A percentile compares a stretch with the other conserved stretches of the same genome.
phyloP scores from a whole-genome alignment of 2,888 invertebrate species.

The Vanessa cardui region DNA sequence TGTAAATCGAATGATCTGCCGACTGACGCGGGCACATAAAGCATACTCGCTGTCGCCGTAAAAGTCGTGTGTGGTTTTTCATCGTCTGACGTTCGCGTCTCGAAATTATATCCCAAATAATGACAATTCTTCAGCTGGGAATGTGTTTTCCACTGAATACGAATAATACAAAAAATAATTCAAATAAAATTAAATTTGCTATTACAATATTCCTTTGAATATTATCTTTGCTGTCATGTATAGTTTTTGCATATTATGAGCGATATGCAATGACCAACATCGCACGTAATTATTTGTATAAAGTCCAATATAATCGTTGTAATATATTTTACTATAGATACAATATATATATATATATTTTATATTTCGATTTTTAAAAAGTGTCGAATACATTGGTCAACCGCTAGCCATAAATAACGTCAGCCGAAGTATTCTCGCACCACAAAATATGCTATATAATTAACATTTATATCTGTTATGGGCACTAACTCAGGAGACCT shows the following conservation, averaged over 20 bases:
- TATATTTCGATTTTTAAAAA: constrained; percentile 13
- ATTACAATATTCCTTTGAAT: too few relatives aligned
- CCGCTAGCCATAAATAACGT: constrained; percentile 60
- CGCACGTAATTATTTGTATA: too few relatives aligned
- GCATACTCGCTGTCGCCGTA: constrained; percentile 69
- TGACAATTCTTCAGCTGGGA: constrained; percentile 55
- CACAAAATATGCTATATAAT: constrained; percentile 71
- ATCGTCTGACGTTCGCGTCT: constrained; percentile 62
- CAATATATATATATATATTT: not conserved
- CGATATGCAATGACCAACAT: too few relatives aligned
- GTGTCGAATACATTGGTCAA: constrained; percentile 45
- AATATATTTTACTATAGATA: too few relatives aligned
- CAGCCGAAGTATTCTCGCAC: constrained; percentile 64
- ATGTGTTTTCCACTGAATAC: constrained; percentile 8
- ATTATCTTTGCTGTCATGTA: too few relatives aligned
- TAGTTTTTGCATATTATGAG: too few relatives aligned
- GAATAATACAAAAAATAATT: not conserved
- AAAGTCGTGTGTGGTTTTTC: constrained; percentile 77
- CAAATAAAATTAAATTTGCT: too few relatives aligned
- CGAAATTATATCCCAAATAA: constrained; percentile 71
- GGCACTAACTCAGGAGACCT: constrained; percentile 66
- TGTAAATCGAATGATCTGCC: constrained; percentile 65
- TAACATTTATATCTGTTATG: constrained; percentile 74
- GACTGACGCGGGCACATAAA: constrained; percentile 66
- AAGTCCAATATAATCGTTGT: too few relatives aligned